phyloP scores from a whole-genome alignment of 2,888 invertebrate genomes.

The Drosophila anomalata region DNA sequence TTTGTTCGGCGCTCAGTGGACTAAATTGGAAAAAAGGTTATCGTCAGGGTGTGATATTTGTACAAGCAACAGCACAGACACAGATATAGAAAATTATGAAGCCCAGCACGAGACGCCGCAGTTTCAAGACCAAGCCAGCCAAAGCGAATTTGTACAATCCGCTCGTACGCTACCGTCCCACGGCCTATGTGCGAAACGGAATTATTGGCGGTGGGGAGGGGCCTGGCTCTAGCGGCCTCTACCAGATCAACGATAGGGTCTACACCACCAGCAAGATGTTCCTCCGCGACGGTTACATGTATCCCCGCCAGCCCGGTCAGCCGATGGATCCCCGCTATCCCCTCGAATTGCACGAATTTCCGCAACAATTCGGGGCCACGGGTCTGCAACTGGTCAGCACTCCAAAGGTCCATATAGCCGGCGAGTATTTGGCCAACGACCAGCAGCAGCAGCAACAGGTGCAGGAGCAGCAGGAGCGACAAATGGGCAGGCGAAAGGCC shows the following conservation, averaged over 20 bases:
- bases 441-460: conserved; percentile 54
- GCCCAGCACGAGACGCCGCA: conserved; percentile 81
- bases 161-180: conserved; percentile 72
- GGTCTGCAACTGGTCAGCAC: conserved; percentile 78
- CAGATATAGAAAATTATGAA: conserved; percentile 66
- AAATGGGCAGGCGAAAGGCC: conserved; percentile 69
- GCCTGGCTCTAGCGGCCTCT: conserved; percentile 77
- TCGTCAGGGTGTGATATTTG: conserved; percentile 16
- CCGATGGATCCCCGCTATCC: conserved; percentile 82
- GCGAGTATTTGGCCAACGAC: conserved; percentile 79
- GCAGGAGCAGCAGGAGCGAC: conserved; percentile 47
- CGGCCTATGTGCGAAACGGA: conserved; percentile 81
- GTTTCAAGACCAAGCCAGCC: conserved; percentile 81
- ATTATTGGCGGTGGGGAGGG: conserved; percentile 80
- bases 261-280: conserved; percentile 82
- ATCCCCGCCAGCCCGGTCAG: conserved; percentile 82
- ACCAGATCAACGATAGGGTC: conserved; percentile 82
- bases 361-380: conserved; percentile 80
- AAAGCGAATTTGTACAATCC: conserved; percentile 70
- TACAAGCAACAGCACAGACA: neutral
- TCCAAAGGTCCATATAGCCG: conserved; percentile 82
- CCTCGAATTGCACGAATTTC: conserved; percentile 82
- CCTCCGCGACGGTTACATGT: conserved; percentile 82
- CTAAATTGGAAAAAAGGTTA: conserved; percentile 7
- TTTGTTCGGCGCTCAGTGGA: neutral